Evolutionary conservation across 2,797 vertebrate genomes (phyloP).

Genomic region (Anas acuta): DNA sequence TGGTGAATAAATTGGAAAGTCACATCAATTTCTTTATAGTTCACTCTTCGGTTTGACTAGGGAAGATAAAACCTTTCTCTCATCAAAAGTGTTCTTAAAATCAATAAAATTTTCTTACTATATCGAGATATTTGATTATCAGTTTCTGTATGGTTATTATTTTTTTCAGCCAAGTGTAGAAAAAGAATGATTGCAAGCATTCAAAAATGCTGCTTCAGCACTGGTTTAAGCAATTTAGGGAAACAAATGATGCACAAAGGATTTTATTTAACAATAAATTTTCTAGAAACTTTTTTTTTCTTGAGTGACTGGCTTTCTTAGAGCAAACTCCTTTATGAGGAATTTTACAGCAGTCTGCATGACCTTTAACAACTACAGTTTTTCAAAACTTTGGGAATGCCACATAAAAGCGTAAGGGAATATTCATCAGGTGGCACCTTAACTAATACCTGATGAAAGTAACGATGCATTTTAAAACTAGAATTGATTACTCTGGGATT

Average conservation of each 20-base stretch:
- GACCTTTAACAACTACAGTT: neutral
- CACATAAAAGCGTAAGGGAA: neutral
- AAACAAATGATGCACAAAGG: slow-evolving; percentile 9
- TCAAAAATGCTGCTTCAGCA: slow-evolving; percentile 11
- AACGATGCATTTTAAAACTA: neutral
- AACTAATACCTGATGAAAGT: neutral
- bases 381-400: neutral
- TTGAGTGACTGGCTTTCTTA: neutral
- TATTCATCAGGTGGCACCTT: neutral
- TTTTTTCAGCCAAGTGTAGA: neutral
- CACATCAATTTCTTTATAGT: neutral
- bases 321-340: neutral
- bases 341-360: neutral
- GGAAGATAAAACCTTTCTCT: neutral
- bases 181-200: neutral
- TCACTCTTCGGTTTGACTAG: neutral
- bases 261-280: slow-evolving; percentile 36
- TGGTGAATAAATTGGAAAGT: neutral
- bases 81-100: neutral
- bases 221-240: slow-evolving; percentile 16
- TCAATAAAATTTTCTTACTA: neutral
- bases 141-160: neutral
- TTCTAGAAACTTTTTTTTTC: neutral
- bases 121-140: neutral
- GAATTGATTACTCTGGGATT: neutral